Base-by-base conservation (phyloP, 1,140 invertebrate genomes). In the Drosophila navojoa region DNA sequence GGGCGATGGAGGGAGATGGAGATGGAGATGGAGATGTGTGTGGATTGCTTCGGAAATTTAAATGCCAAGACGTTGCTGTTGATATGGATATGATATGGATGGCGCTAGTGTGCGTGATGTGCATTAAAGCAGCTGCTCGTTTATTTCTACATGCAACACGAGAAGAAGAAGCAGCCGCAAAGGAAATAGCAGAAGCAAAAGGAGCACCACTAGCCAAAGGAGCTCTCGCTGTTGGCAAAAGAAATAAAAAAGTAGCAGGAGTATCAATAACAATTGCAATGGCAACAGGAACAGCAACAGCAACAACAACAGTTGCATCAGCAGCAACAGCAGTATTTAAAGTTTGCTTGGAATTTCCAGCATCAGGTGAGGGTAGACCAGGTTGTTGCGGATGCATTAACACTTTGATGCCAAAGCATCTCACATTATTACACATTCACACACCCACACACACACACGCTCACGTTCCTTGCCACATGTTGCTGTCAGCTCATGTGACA, bases 41-140 rank as follows among this genome's bases (percentile, higher is more conserved):
- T n/a, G 71, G 40, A 59, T 38, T 76, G 45, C 38, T 27, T 29
- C 75, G 82, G 79, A 82, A 89, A 86, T 86, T 86, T 82, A 80
- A 87, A 86, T 86, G 82, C 76, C 82, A 82, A 86, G 79, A 66
- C 70, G 61, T 69, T 71, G 55, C 44, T 70, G 57, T 45, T 70
- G 75, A 77, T 80, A 69, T 68, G 73, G 52, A 79, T 87, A 66
- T 79, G 82, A 67, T 44, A 16, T 38, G 32, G 7, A n/a, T 76
- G 70, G 80, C 77, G 77, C 81, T 77, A 60, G 63, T 49, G 54
- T 60, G 76, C 44, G 59, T 62, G 42, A 68, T 70, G 69, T 62
- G 58, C 47, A 63, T 64, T 61, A 50, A 49, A 54, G 29, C 11
- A 45, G 49, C 25, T 29, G 29, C 62, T 58, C 45, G 44, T 32